Conservation (phyloP, 2,888 invertebrate species). For the Pecten maximus region DNA sequence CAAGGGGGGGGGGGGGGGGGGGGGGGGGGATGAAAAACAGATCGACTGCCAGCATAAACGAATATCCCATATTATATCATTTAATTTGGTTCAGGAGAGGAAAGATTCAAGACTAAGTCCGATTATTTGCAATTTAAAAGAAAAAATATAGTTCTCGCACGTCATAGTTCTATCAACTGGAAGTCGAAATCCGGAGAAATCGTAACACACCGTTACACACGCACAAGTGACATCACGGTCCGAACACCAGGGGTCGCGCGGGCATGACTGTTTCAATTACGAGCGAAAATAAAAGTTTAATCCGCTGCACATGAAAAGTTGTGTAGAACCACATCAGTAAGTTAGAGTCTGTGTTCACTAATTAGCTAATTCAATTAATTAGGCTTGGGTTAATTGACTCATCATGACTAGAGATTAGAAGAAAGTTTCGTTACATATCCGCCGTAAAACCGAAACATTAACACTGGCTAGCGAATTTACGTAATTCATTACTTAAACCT, state of each 20-base stretch:
- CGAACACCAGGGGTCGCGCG: background rate
- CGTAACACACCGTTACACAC: no score
- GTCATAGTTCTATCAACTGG: no score
- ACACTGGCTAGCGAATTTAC: background rate
- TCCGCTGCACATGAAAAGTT: background rate
- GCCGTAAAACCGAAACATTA: background rate
- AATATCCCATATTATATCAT: no score
- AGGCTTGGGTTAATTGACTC: constrained; percentile 17
- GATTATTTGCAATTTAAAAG: no score
- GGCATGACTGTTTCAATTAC: background rate
- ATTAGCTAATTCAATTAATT: background rate
- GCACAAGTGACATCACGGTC: background rate
- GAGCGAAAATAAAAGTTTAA: constrained; percentile 17
- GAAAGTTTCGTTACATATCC: background rate
- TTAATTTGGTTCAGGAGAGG: no score
- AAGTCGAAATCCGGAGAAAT: no score
- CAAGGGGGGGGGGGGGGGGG: no score
- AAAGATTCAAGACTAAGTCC: no score
- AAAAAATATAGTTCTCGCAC: no score
- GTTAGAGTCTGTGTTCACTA: background rate
- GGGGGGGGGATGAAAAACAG: no score
- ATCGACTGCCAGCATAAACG: no score
- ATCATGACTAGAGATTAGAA: background rate
- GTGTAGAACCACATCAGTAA: background rate
- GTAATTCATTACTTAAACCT: background rate